Conservation (phyloP, 1,140 invertebrate genomes). For the Xylocopa sonorina region DNA sequence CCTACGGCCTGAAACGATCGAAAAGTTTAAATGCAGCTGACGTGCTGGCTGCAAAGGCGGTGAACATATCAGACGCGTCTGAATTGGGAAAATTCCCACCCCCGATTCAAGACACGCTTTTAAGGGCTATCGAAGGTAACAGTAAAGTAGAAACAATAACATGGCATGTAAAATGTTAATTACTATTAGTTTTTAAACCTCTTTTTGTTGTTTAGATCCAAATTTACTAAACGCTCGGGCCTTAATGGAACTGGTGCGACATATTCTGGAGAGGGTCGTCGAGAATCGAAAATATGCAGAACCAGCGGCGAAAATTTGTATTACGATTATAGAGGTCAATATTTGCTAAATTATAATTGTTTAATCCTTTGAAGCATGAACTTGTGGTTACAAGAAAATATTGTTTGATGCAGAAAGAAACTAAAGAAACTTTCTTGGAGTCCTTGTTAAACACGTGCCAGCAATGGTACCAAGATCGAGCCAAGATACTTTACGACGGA, state of each 20-base stretch:
- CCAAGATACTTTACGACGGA: slow-evolving; percentile 83
- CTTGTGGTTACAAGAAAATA: not conserved
- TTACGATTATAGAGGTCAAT: slow-evolving; percentile 90
- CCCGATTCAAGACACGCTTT: slow-evolving; percentile 87
- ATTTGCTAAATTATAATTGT: not conserved
- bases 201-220: slow-evolving; percentile 84
- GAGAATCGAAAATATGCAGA: slow-evolving; percentile 90
- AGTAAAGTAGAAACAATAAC: not conserved
- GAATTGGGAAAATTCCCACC: slow-evolving; percentile 89
- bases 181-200: not conserved
- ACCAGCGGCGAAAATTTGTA: slow-evolving; percentile 90
- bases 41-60: slow-evolving; percentile 80
- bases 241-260: slow-evolving; percentile 92
- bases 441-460: slow-evolving; percentile 93
- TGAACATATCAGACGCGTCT: slow-evolving; percentile 85
- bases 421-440: slow-evolving; percentile 93
- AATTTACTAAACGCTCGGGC: slow-evolving; percentile 89
- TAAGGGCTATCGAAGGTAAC: slow-evolving; percentile 87
- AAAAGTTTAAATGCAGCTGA: slow-evolving; percentile 91
- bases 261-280: slow-evolving; percentile 89
- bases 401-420: slow-evolving; percentile 85
- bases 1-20: slow-evolving; percentile 88
- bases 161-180: not conserved
- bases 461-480: slow-evolving; percentile 93
- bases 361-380: not conserved